These are phyloP conservation scores for Enteromius viviparus DNA, from an alignment of 2,797 vertebrate genomes.

Conservation along the genomic window DNA sequence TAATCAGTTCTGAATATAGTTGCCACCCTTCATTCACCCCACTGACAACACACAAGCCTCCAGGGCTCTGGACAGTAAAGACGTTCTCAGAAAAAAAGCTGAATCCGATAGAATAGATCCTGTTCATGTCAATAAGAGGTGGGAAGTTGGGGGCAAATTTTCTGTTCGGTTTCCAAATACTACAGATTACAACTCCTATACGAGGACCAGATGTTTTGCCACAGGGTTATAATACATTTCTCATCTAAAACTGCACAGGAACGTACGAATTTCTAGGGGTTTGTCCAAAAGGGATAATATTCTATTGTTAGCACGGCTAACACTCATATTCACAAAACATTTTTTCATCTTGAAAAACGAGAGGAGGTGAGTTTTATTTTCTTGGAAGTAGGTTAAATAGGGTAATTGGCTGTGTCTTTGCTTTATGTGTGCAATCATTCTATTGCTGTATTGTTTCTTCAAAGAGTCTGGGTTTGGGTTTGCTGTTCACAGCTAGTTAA, in stretches of 20 bases:
- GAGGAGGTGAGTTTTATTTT: constrained; percentile 9
- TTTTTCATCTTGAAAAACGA: constrained; percentile 24
- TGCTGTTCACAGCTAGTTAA: constrained; percentile 6
- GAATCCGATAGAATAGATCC: constrained; percentile 33
- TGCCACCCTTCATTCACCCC: constrained; percentile 1
- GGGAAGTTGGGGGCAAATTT: constrained; percentile 43
- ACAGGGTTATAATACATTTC: constrained; percentile 41
- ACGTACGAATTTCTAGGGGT: not conserved
- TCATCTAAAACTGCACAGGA: constrained; percentile 7
- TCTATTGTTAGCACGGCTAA: constrained; percentile 21
- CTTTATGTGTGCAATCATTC: constrained; percentile 31
- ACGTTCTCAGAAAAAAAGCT: constrained; percentile 5
- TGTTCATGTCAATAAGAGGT: constrained; percentile 46
- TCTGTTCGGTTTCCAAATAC: constrained; percentile 48
- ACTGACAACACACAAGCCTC: constrained; percentile 14
- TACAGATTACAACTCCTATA: constrained; percentile 38
- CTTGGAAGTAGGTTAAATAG: constrained; percentile 40
- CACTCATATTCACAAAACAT: constrained; percentile 32
- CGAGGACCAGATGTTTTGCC: constrained; percentile 49
- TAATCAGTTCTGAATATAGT: constrained; percentile 10
- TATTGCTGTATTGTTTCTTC: constrained; percentile 6
- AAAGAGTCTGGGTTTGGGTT: constrained; percentile 29
- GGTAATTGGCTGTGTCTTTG: constrained; percentile 26
- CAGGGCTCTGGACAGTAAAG: constrained; percentile 13
- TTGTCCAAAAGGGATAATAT: constrained; percentile 36